A percentile compares a stretch with the other conserved stretches of the same genome.
phyloP scores from a whole-genome alignment of 1,140 invertebrate genomes.

The Megathymus violae region DNA sequence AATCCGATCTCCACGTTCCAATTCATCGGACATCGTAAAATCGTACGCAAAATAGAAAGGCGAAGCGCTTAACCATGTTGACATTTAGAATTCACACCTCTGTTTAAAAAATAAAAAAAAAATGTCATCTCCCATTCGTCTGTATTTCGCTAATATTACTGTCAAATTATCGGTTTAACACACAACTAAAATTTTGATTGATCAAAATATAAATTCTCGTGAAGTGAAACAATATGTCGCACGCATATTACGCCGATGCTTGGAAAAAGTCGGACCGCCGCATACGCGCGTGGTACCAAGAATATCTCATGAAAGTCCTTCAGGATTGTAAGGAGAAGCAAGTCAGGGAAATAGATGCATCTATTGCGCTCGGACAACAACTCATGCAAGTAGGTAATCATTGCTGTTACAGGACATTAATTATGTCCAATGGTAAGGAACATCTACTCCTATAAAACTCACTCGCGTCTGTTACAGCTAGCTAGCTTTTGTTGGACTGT shows the following conservation, averaged over 20 bases:
- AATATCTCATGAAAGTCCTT: conserved; percentile 56
- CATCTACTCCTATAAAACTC: too few relatives aligned
- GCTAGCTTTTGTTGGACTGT: too few relatives aligned
- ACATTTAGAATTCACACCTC: too few relatives aligned
- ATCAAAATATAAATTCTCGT: conserved; percentile 6
- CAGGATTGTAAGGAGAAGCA: conserved; percentile 57
- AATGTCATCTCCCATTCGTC: too few relatives aligned
- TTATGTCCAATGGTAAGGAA: background rate
- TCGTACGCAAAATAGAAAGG: too few relatives aligned
- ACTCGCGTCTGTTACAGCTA: too few relatives aligned
- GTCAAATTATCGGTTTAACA: background rate
- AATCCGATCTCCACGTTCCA: too few relatives aligned
- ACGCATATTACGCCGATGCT: conserved; percentile 56
- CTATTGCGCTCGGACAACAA: conserved; percentile 55
- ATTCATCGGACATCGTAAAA: too few relatives aligned
- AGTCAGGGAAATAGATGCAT: conserved; percentile 57
- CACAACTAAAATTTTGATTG: background rate
- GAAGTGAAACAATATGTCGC: conserved; percentile 30
- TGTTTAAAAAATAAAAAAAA: too few relatives aligned
- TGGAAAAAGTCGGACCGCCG: conserved; percentile 44
- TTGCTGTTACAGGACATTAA: background rate
- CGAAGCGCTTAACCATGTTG: too few relatives aligned
- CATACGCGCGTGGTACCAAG: conserved; percentile 54
- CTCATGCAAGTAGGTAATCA: conserved; percentile 46
- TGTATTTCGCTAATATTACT: too few relatives aligned